Percentiles rank a stretch among this genome's conserved stretches.
Conservation (phyloP, 2,888 invertebrate species). For the Carterocephalus palaemon region DNA sequence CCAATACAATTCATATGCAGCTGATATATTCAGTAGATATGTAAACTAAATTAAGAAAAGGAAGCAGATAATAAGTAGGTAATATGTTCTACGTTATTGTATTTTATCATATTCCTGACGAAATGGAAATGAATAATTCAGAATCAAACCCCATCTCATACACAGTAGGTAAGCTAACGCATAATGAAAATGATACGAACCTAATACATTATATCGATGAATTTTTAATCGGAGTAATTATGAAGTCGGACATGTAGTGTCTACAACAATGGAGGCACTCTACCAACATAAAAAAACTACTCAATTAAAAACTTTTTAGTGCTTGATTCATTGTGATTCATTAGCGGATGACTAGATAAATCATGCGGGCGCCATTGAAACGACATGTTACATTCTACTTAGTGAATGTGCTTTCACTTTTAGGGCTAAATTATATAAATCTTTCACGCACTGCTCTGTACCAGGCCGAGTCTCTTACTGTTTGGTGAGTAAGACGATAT, state of each 20-base stretch:
- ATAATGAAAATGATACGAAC: constrained; percentile 9
- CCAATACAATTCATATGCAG: too few relatives aligned
- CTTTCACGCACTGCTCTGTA: constrained; percentile 1
- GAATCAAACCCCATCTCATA: too few relatives aligned
- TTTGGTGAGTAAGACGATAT: constrained; percentile 6
- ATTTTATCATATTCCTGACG: too few relatives aligned
- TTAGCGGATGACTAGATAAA: constrained; percentile 25
- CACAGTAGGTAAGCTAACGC: neutral
- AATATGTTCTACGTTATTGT: too few relatives aligned
- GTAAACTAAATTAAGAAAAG: too few relatives aligned
- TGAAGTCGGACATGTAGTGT: constrained; percentile 1
- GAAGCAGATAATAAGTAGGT: too few relatives aligned
- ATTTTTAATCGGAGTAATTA: constrained; percentile 8
- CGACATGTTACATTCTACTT: constrained; percentile 20
- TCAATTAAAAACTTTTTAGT: constrained; percentile 14
- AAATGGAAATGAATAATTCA: too few relatives aligned
- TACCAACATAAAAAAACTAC: constrained; percentile 9
- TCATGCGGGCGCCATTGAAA: constrained; percentile 27
- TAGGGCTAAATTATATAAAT: constrained; percentile 22
- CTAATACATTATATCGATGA: neutral
- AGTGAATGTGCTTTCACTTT: constrained; percentile 30
- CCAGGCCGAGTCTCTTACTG: neutral
- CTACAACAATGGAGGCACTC: constrained; percentile 9
- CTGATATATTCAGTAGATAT: too few relatives aligned
- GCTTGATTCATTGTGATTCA: constrained; percentile 17